These are phyloP conservation scores for Emmelina monodactyla DNA, from an alignment of 2,888 invertebrate species.

Conservation along the genomic window DNA sequence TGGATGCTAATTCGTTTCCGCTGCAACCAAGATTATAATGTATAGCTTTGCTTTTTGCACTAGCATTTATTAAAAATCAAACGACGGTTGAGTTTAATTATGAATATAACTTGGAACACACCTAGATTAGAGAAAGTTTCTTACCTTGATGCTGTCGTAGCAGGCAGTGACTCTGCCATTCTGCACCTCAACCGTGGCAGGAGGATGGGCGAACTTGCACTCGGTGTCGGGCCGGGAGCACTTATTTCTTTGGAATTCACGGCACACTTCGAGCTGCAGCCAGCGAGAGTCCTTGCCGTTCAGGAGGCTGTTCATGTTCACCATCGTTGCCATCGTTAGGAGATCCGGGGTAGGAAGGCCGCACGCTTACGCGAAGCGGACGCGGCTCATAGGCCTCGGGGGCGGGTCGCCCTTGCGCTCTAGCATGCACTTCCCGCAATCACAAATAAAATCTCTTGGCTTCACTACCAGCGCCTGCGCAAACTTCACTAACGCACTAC, in stretches of 20 bases:
- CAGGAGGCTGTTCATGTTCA: conserved; percentile 95
- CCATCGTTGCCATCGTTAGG: conserved; percentile 82
- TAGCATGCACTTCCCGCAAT: conserved; percentile 42
- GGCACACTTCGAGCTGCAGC: conserved; percentile 99
- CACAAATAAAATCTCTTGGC: conserved; percentile 23
- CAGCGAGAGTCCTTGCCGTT: conserved; percentile 99
- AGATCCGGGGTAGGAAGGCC: conserved; percentile 28
- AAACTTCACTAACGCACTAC: conserved; percentile 44
- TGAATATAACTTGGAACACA: too few species aligned
- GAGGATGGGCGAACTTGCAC: conserved; percentile 99
- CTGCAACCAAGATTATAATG: too few species aligned
- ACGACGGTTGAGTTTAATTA: too few species aligned
- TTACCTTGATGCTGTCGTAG: conserved; percentile 99
- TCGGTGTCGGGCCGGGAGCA: conserved; percentile 99
- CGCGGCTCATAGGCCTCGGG: conserved; percentile 59
- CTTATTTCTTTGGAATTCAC: conserved; percentile 99
- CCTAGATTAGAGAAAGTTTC: conserved; percentile 35
- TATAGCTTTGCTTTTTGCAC: too few species aligned
- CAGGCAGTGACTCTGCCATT: conserved; percentile 99
- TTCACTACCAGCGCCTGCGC: conserved; percentile 30
- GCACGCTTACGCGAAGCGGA: conserved; percentile 55
- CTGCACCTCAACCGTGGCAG: conserved; percentile 99
- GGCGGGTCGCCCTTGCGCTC: conserved; percentile 55
- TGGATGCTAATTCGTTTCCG: too few species aligned
- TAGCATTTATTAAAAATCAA: too few species aligned